Base-by-base conservation (phyloP, 2,888 invertebrate species). In the Xestia ashworthii region DNA sequence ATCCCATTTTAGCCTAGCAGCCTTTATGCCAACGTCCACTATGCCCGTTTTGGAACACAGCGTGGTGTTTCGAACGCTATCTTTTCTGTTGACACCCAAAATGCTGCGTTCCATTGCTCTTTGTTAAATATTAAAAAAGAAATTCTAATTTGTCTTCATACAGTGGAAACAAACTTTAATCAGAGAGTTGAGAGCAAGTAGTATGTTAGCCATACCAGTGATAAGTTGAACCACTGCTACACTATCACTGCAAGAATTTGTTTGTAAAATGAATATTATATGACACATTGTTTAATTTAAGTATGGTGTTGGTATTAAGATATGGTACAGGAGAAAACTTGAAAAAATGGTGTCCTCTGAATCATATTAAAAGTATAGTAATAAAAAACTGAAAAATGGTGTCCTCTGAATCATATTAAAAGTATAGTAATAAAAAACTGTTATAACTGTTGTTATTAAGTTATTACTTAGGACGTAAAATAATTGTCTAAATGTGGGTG, bases 131-230 rank as follows among this genome's bases (percentile, higher is more conserved):
- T n/a, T n/a, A n/a, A n/a, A n/a, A 53, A 1, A 60, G 32, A 32
- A 38, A 62, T 62, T 62, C 19, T 19, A 41, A 65, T 44, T 32
- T n/a, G 32, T n/a, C 6, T 25, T 46, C 4, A 11, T 76, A 58
- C 73, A 90, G 84, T 92, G 92, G 92, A 91, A 87, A 92, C 89
- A 83, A 48, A 80, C 78, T 72, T 73, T 88, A 89, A 91, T 90
- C 91, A 89, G 78, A 88, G 80, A 86, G 78, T 80, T 78, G 85
- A 72, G 74, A 83, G 83, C 89, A 87, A 84, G 88, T 90, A 87
- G 82, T 85, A 65, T 70, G 68, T 70, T 87, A 77, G 76, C 68
- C 32, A 67, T 38, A 71, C 32, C 66, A 55, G 41, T 73, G 74
- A 80, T 81, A 88, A 76, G 60, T 86, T 68, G 32, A 65, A 72